Base-by-base conservation (phyloP, 1,140 invertebrate species). In the Drosophila fuyamai region DNA sequence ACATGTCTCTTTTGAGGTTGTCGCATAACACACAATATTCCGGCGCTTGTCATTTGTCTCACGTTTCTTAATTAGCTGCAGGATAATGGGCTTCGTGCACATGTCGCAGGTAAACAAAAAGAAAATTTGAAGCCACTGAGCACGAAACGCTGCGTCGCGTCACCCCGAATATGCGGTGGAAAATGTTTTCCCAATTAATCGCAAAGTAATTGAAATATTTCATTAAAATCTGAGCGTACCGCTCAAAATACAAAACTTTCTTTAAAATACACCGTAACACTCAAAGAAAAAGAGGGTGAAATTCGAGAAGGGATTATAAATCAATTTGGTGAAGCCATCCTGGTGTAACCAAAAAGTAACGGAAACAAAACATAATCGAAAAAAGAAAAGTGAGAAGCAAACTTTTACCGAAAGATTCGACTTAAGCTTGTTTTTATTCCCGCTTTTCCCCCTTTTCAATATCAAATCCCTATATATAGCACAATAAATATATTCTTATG, bases 1-100 rank as follows among this genome's bases (percentile, higher is more conserved):
- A 40, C 65, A 51, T 61, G 44, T 77, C 44, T 77, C 57, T 50
- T 76, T 51, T 53, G 57, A 46, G 54, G 32, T 40, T 56, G 48
- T 62, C 66, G 65, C 59, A 51, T 58, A 51, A 48, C 66, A 68
- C 47, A 86, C 79, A 66, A 76, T 83, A 79, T 83, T 79, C 71
- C 50, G 76, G 62, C 71, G 76, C 79, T 86, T 88, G 83, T 86
- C 84, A 86, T 86, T 86, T 86, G 83, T 88, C 83, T 86, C 83
- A 86, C 83, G 83, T 86, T 86, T 86, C 83, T 79, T 86, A 86
- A 86, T 86, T 86, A 86, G 83, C 84, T 73, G 60, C 71, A 76
- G 83, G 84, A 86, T 88, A 86, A 86, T 86, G 82, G 83, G 58
- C 51, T 75, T 62, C 73, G 36, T 72, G 82, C 71, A 88, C 82